These are phyloP conservation scores for Glaucopsyche alexis DNA, from an alignment of 2,888 invertebrate genomes.

Conservation along the genomic window DNA sequence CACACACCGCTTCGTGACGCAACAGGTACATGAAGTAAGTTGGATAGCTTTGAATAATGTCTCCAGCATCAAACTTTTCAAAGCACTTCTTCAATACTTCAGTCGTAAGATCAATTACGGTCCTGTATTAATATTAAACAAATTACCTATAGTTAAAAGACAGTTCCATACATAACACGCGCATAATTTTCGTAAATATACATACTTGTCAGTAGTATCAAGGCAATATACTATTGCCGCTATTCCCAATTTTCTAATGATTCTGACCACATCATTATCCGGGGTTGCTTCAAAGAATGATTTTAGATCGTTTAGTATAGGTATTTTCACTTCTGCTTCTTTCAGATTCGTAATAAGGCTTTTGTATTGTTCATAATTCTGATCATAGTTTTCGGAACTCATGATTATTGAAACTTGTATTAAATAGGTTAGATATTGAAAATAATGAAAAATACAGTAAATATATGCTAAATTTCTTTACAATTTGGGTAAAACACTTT, in stretches of 20 bases:
- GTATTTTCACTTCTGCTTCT: constrained; percentile 54
- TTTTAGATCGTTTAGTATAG: constrained; percentile 62
- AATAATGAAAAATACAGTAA: neutral
- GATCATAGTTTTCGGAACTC: constrained; percentile 39
- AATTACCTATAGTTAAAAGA: neutral
- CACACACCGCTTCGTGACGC: constrained; percentile 81
- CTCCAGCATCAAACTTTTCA: constrained; percentile 81
- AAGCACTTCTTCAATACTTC: constrained; percentile 84
- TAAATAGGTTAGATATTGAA: constrained; percentile 8
- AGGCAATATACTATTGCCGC: constrained; percentile 83
- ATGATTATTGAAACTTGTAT: neutral
- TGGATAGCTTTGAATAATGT: constrained; percentile 80
- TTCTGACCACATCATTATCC: constrained; percentile 50
- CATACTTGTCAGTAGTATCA: constrained; percentile 69
- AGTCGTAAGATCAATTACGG: constrained; percentile 81
- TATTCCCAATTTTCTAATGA: constrained; percentile 69
- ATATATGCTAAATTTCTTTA: constrained; percentile 32
- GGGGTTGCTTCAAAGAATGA: constrained; percentile 57
- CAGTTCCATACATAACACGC: neutral
- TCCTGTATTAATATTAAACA: constrained; percentile 53
- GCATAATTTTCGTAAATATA: constrained; percentile 29
- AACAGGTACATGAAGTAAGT: constrained; percentile 81
- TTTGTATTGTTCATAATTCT: constrained; percentile 50
- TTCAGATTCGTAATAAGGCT: constrained; percentile 54
- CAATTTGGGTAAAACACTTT: constrained; percentile 37